Evolutionary conservation across 2,113 vertebrate species (phyloP).

Genomic region (Tiliqua scincoides): DNA sequence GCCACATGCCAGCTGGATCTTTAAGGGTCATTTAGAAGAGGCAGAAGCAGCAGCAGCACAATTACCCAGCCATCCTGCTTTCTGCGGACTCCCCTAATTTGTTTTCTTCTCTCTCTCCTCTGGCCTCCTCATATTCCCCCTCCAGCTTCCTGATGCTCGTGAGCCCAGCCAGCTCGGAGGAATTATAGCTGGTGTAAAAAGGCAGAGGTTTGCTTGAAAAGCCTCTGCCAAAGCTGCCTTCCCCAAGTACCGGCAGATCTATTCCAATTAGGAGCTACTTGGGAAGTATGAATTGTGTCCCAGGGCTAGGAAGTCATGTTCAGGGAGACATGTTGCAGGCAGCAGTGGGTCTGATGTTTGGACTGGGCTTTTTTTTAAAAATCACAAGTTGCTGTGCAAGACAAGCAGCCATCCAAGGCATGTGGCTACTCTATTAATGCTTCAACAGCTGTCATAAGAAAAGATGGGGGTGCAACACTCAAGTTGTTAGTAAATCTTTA

Average conservation of each 20-base stretch:
- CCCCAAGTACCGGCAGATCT: constrained; percentile 47
- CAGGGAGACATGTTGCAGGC: constrained; percentile 14
- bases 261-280: constrained; percentile 49
- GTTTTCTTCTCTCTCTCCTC: constrained; percentile 10
- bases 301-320: constrained; percentile 8
- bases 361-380: rapidly evolving
- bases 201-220: constrained; percentile 20
- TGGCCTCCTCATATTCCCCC: rapidly evolving
- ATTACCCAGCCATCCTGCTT: neutral
- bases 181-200: rapidly evolving
- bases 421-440: rapidly evolving
- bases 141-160: rapidly evolving
- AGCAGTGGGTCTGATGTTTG: neutral
- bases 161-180: rapidly evolving
- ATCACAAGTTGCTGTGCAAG: neutral
- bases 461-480: neutral
- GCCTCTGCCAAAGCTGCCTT: constrained; percentile 30
- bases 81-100: neutral
- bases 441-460: neutral
- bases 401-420: rapidly evolving
- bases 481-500: neutral
- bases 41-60: rapidly evolving
- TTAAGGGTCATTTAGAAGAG: constrained; percentile 17
- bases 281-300: neutral
- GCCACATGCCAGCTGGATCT: constrained; percentile 2